A percentile compares a stretch with the other conserved stretches of the same genome.
These are phyloP conservation scores for Proisotoma minuta DNA, from an alignment of 2,888 invertebrate genomes.

Conservation along the genomic window DNA sequence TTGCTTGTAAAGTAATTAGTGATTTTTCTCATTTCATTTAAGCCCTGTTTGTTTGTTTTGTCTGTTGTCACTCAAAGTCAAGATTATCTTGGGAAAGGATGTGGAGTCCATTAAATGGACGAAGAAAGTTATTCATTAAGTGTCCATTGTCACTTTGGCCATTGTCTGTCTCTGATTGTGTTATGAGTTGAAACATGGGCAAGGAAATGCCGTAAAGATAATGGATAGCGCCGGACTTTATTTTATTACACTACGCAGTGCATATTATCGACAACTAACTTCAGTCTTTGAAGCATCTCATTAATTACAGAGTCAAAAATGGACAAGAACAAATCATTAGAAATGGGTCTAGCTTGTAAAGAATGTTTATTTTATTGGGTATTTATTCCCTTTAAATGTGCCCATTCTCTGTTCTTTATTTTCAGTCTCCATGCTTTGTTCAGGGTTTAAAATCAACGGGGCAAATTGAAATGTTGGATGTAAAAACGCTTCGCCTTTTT, in stretches of 20 bases:
- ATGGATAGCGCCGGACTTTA: too few relatives aligned
- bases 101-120: neutral
- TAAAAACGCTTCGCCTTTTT: too few relatives aligned
- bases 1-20: too few relatives aligned
- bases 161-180: too few relatives aligned
- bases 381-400: neutral
- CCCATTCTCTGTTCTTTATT: conserved; percentile 4
- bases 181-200: too few relatives aligned
- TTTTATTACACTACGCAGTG: neutral
- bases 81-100: conserved; percentile 5
- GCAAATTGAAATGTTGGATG: too few relatives aligned
- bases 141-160: neutral
- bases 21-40: too few relatives aligned
- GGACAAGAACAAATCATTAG: conserved; percentile 19
- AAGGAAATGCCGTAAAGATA: too few relatives aligned
- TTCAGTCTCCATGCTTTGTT: neutral
- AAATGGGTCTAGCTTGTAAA: conserved; percentile 7
- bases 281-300: conserved; percentile 15
- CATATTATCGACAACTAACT: conserved; percentile 7
- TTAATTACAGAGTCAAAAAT: conserved; percentile 26
- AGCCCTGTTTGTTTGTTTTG: too few relatives aligned
- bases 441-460: too few relatives aligned
- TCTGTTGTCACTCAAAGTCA: too few relatives aligned
- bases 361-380: conserved; percentile 13
- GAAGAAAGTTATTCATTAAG: conserved; percentile 9